Conservation (phyloP, 1,140 invertebrate genomes). For the Drosophila ironensis region DNA sequence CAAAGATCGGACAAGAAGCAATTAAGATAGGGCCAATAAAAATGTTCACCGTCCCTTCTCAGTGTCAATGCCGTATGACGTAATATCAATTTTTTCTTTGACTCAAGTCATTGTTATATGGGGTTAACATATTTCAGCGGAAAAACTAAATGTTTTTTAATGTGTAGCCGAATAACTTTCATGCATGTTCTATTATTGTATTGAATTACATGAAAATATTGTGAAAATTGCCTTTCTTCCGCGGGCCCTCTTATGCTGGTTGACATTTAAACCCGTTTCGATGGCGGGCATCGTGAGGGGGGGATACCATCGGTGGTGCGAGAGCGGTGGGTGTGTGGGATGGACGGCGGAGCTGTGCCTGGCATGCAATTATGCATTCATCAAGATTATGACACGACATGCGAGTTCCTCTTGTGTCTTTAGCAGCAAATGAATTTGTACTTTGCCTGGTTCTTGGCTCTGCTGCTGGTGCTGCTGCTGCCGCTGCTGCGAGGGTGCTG, state of each 20-base stretch:
- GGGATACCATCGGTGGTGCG: background rate
- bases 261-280: conserved; percentile 60
- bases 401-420: conserved; percentile 67
- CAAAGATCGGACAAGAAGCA: too few relatives aligned
- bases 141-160: background rate
- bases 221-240: conserved; percentile 41
- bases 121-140: too few relatives aligned
- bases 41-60: too few relatives aligned
- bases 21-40: too few relatives aligned
- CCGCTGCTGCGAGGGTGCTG: conserved; percentile 28
- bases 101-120: too few relatives aligned
- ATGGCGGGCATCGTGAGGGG: background rate
- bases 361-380: conserved; percentile 80
- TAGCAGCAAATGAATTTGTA: conserved; percentile 69
- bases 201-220: conserved; percentile 73
- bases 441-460: conserved; percentile 43
- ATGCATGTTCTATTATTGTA: conserved; percentile 24
- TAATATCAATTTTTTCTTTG: too few relatives aligned
- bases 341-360: conserved; percentile 12
- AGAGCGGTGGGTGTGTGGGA: background rate
- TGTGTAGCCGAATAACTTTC: conserved; percentile 14
- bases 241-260: conserved; percentile 60
- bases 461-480: background rate
- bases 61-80: too few relatives aligned
- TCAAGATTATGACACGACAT: conserved; percentile 81